A percentile compares a stretch with the other conserved stretches of the same genome.
Evolutionary conservation across 2,888 invertebrate species (phyloP).

Genomic region (Microctonus hyperodae): DNA sequence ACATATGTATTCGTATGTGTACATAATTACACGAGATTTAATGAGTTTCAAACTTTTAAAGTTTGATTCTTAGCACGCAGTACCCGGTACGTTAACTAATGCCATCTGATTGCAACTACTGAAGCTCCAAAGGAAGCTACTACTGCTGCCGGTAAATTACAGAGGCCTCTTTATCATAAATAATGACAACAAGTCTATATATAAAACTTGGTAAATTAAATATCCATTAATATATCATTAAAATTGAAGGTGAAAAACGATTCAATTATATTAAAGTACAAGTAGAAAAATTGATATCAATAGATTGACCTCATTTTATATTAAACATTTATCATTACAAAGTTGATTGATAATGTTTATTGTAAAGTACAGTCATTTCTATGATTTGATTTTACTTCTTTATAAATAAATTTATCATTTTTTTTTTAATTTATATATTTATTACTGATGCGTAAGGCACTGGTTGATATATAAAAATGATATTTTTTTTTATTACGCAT

Average conservation of each 20-base stretch:
- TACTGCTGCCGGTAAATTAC: constrained; percentile 15
- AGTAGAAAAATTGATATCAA: too few species aligned
- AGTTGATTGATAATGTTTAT: constrained; percentile 6
- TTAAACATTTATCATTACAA: constrained; percentile 15
- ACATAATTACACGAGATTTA: too few species aligned
- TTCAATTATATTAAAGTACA: not conserved
- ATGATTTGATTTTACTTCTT: too few species aligned
- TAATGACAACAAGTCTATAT: not conserved
- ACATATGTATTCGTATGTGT: too few species aligned
- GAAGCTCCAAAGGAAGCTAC: not conserved
- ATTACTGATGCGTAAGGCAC: constrained; percentile 1
- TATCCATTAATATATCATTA: not conserved
- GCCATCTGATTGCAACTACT: constrained; percentile 11
- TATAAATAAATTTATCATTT: not conserved
- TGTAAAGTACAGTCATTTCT: too few species aligned
- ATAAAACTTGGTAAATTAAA: not conserved
- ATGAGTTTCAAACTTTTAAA: too few species aligned
- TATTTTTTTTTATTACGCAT: not conserved
- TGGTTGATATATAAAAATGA: not conserved
- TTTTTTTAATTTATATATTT: not conserved
- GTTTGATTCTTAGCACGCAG: not conserved
- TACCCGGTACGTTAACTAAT: not conserved
- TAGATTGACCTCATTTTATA: constrained; percentile 16
- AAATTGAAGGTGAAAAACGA: not conserved
- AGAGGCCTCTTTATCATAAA: not conserved